These are phyloP conservation scores for Ormyrus rosae DNA, from an alignment of 2,888 invertebrate genomes.

Conservation along the genomic window DNA sequence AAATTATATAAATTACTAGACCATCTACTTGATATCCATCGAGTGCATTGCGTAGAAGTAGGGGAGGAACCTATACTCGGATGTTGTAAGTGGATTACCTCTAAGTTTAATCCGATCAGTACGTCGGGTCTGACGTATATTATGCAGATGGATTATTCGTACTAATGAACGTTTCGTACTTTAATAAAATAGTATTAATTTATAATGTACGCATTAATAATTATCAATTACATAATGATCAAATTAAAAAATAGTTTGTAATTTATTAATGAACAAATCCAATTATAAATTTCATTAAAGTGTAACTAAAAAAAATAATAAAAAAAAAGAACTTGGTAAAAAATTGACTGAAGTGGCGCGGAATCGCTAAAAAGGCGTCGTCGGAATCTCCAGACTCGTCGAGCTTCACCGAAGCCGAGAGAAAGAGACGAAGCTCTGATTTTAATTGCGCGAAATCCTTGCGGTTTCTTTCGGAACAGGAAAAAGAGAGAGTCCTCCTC, in stretches of 20 bases:
- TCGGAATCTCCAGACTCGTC: background rate
- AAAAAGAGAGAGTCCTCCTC: background rate
- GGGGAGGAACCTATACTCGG: conserved; percentile 31
- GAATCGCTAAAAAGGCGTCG: background rate
- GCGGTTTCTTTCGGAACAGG: conserved; percentile 14
- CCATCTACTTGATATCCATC: conserved; percentile 33
- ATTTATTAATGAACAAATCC: too few relatives aligned
- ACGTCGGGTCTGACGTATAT: conserved; percentile 34
- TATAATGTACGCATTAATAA: background rate
- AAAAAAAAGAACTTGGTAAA: too few relatives aligned
- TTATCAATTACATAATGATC: too few relatives aligned
- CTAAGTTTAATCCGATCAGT: conserved; percentile 55
- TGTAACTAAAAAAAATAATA: too few relatives aligned
- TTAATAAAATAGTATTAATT: conserved; percentile 23
- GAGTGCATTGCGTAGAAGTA: conserved; percentile 10
- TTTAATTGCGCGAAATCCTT: conserved; percentile 67
- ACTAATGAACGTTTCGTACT: conserved; percentile 45
- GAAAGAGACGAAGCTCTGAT: conserved; percentile 52
- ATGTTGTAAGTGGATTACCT: conserved; percentile 45
- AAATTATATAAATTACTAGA: conserved; percentile 26
- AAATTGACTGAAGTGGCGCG: too few relatives aligned
- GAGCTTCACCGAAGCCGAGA: conserved; percentile 11
- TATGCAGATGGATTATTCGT: conserved; percentile 48
- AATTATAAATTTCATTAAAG: too few relatives aligned
- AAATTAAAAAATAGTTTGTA: too few relatives aligned